A percentile compares a stretch with the other conserved stretches of the same genome.
Conservation (phyloP, 2,888 invertebrate species). For the Leucophenga maculata region DNA sequence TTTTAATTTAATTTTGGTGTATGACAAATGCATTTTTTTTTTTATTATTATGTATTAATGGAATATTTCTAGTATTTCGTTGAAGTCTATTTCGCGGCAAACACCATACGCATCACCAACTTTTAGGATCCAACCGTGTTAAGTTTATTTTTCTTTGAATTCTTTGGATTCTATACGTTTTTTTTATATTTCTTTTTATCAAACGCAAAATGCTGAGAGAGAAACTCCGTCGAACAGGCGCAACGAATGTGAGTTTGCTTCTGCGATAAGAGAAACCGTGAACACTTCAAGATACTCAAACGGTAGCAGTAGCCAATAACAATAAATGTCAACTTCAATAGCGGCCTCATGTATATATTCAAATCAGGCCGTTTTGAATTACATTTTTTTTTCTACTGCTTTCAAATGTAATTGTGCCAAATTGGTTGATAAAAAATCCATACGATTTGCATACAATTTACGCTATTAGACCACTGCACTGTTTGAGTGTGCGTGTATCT, state of each 20-base stretch:
- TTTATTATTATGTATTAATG: no score
- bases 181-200: no score
- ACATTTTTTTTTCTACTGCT: conserved; percentile 2
- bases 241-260: no score
- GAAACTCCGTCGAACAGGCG: background rate
- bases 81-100: no score
- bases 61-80: no score
- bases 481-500: background rate
- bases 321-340: background rate
- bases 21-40: no score
- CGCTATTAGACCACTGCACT: background rate
- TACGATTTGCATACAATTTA: background rate
- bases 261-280: background rate
- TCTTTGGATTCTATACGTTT: no score
- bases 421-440: conserved; percentile 37
- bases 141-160: no score
- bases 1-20: no score
- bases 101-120: no score
- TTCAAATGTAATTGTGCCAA: conserved; percentile 47
- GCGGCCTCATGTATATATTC: conserved; percentile 23
- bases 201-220: no score
- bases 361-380: background rate
- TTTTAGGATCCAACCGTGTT: no score
- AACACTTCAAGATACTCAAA: background rate
- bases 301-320: background rate